These are phyloP conservation scores for Quadroppia sp. DNA, from an alignment of 2,888 invertebrate genomes.

Conservation along the genomic window DNA sequence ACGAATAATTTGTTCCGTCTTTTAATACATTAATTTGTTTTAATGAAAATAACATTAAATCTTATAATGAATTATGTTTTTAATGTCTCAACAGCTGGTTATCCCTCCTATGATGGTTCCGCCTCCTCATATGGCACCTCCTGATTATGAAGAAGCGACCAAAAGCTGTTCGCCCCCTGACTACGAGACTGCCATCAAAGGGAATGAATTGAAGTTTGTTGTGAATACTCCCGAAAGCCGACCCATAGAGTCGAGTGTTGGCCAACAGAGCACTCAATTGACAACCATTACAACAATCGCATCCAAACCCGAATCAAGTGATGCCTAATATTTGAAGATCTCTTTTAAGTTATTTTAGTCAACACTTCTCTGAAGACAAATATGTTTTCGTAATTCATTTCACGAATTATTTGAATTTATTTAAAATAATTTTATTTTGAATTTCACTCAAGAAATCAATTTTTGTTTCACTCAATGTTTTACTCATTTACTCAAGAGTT, in stretches of 20 bases:
- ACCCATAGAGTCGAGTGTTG: background rate
- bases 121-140: constrained; percentile 40
- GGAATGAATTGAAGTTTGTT: constrained; percentile 21
- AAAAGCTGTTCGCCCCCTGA: constrained; percentile 40
- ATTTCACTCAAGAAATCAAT: background rate
- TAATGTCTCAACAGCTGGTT: background rate
- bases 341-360: background rate
- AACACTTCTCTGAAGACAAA: background rate
- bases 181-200: constrained; percentile 41
- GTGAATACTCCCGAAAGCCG: background rate
- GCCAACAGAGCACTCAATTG: background rate
- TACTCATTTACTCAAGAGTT: background rate
- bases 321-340: constrained; percentile 1
- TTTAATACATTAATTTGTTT: background rate
- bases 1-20: background rate
- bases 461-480: no score
- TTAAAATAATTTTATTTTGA: background rate
- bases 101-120: constrained; percentile 26
- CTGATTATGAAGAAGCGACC: constrained; percentile 41
- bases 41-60: no score
- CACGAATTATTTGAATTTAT: no score
- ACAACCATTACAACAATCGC: background rate
- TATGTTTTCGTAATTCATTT: background rate
- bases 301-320: constrained; percentile 14
- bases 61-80: background rate